Conservation (phyloP, 2,888 invertebrate genomes). For the Marronus borbonicus region DNA sequence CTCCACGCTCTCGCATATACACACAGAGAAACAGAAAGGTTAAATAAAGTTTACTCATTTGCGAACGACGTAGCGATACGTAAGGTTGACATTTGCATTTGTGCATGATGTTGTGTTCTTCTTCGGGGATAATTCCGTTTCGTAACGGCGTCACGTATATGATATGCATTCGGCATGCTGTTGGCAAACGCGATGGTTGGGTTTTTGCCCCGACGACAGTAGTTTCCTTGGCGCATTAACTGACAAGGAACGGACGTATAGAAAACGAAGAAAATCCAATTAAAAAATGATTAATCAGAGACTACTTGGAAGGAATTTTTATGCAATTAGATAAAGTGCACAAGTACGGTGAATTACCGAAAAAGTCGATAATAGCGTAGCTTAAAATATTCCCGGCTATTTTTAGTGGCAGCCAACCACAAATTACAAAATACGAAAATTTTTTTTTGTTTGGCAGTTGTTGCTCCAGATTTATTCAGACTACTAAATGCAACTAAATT, state of each 20-base stretch:
- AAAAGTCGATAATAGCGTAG: too few species aligned
- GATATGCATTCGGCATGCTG: constrained; percentile 34
- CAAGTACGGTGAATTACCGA: background rate
- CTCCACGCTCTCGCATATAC: constrained; percentile 48
- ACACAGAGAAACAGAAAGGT: constrained; percentile 57
- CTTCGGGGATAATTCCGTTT: constrained; percentile 55
- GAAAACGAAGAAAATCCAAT: constrained; percentile 41
- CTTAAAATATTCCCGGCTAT: too few species aligned
- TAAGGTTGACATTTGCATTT: constrained; percentile 55
- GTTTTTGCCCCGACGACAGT: constrained; percentile 16
- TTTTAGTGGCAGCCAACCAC: too few species aligned
- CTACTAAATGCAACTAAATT: too few species aligned
- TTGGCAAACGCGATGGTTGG: constrained; percentile 29
- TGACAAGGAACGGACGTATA: background rate
- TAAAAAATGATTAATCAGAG: constrained; percentile 45
- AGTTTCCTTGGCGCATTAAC: background rate
- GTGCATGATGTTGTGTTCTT: constrained; percentile 40
- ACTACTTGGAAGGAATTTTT: constrained; percentile 14
- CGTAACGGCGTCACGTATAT: constrained; percentile 53
- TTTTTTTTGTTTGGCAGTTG: too few species aligned
- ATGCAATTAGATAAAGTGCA: constrained; percentile 38
- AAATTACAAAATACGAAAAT: too few species aligned
- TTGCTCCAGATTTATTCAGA: too few species aligned
- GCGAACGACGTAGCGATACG: constrained; percentile 60
- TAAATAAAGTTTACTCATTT: constrained; percentile 68